phyloP scores from a whole-genome alignment of 2,113 vertebrate species.

The Pithys albifrons region DNA sequence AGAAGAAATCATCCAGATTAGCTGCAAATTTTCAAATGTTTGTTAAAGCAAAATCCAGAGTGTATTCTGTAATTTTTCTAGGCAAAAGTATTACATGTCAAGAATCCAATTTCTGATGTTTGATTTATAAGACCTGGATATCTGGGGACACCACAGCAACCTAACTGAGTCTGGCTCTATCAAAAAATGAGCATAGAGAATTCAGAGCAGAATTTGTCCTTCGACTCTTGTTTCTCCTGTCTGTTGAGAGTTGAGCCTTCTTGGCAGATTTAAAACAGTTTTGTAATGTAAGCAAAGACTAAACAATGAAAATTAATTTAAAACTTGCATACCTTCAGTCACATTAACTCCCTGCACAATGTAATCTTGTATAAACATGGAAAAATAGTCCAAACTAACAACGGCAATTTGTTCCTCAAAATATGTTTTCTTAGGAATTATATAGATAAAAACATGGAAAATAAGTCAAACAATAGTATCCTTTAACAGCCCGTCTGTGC shows the following conservation, averaged over 20 bases:
- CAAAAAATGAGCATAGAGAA: not conserved
- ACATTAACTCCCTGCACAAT: conserved; percentile 55
- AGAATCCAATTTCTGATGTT: not conserved
- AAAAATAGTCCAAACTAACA: conserved; percentile 32
- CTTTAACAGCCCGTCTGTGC: not conserved
- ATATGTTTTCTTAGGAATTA: conserved; percentile 32
- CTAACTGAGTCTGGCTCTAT: not conserved
- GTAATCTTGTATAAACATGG: conserved; percentile 53
- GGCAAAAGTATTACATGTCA: not conserved
- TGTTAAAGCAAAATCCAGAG: not conserved
- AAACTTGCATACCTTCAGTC: conserved; percentile 39
- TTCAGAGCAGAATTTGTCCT: not conserved
- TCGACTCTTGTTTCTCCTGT: not conserved
- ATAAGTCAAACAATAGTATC: not conserved
- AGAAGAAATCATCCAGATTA: not conserved
- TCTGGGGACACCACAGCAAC: not conserved
- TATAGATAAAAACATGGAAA: not conserved
- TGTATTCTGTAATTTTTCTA: not conserved
- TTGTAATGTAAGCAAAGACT: conserved; percentile 46
- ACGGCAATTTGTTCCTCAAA: not conserved
- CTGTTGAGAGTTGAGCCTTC: not conserved
- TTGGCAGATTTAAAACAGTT: conserved; percentile 13
- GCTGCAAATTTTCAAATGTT: not conserved
- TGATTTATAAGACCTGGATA: not conserved
- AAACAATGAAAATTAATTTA: conserved; percentile 46